Conservation (phyloP, 2,888 invertebrate species). For the Tinea pellionella region DNA sequence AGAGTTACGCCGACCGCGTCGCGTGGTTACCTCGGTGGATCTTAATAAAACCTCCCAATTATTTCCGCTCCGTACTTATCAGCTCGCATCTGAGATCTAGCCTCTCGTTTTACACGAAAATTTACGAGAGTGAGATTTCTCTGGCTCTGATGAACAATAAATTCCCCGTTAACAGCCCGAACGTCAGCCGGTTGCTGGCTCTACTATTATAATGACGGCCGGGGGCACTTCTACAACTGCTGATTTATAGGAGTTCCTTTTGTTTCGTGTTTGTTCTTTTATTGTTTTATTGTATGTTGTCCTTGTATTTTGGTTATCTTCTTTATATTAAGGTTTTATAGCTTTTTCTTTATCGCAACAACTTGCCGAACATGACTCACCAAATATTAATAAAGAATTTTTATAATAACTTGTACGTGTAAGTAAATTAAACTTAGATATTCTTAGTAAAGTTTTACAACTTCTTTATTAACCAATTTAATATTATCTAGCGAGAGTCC, state of each 20-base stretch:
- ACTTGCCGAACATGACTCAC: background rate
- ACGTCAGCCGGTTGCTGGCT: constrained; percentile 30
- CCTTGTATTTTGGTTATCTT: constrained; percentile 15
- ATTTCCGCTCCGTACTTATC: constrained; percentile 52
- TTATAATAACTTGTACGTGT: background rate
- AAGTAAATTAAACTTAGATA: background rate
- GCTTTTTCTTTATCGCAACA: background rate
- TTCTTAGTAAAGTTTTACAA: background rate
- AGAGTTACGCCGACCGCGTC: constrained; percentile 21
- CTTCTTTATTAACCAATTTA: background rate
- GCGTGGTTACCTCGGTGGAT: constrained; percentile 22
- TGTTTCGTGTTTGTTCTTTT: constrained; percentile 34
- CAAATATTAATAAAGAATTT: background rate
- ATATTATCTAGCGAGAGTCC: too few relatives aligned
- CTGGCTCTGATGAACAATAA: constrained; percentile 52
- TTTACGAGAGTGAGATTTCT: constrained; percentile 52
- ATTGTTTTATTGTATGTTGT: constrained; percentile 30
- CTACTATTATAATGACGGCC: constrained; percentile 16
- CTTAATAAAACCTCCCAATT: constrained; percentile 51
- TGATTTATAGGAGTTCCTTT: constrained; percentile 42
- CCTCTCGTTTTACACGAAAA: constrained; percentile 55
- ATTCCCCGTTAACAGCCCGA: constrained; percentile 46
- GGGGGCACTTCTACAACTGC: constrained; percentile 37
- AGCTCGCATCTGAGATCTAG: constrained; percentile 48
- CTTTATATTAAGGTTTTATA: constrained; percentile 6